Conservation (phyloP, 1,140 invertebrate species). For the Anastatus disparis region DNA sequence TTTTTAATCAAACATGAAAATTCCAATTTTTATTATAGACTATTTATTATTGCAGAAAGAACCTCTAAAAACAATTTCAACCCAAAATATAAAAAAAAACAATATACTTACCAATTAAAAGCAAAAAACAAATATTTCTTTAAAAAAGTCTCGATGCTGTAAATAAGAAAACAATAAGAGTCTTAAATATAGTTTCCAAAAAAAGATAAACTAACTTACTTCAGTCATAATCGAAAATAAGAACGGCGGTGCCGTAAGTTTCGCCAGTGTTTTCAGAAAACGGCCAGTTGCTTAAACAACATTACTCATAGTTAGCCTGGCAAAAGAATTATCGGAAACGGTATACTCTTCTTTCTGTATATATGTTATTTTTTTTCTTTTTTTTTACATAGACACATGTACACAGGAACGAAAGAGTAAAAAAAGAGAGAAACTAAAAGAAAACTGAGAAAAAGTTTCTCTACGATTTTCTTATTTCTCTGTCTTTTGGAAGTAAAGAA, state of each 20-base stretch:
- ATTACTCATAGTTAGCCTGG: background rate
- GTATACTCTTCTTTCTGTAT: background rate
- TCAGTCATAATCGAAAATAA: background rate
- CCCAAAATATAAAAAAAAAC: no score
- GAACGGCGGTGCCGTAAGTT: background rate
- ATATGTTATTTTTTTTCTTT: background rate
- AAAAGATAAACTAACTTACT: background rate
- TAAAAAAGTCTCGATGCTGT: background rate
- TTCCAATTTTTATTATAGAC: no score
- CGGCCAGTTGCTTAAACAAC: background rate
- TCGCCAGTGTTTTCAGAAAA: background rate
- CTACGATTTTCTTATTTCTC: no score
- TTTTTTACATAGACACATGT: background rate
- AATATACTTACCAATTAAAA: no score
- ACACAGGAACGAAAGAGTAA: no score
- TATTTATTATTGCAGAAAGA: no score
- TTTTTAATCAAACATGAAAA: no score
- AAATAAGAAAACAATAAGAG: background rate
- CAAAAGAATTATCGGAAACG: background rate
- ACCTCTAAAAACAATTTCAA: no score
- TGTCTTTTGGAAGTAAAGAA: no score
- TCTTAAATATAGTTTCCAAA: constrained; percentile 16
- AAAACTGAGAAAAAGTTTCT: no score
- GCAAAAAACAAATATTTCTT: background rate
- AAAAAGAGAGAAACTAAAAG: no score